These are phyloP conservation scores for Zapus hudsonius DNA, from an alignment of 2,113 vertebrate species.

Conservation along the genomic window DNA sequence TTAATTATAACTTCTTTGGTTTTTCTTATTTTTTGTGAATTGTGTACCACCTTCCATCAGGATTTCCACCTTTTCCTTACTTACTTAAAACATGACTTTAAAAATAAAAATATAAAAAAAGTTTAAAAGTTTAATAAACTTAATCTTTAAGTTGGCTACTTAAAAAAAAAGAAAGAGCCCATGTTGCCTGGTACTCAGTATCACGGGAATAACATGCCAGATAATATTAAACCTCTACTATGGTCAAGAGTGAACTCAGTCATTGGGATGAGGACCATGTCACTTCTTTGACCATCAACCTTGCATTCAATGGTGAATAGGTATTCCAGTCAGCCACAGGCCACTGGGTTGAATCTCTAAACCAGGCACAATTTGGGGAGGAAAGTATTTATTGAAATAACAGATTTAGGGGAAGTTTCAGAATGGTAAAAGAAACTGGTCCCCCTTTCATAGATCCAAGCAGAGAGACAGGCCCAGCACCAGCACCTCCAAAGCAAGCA, in stretches of 20 bases:
- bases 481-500: too few relatives aligned
- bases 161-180: too few relatives aligned
- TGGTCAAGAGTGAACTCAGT: not conserved
- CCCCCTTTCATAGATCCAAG: too few relatives aligned
- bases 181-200: not conserved
- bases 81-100: not conserved
- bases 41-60: not conserved
- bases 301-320: accelerated
- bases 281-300: not conserved
- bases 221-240: too few relatives aligned
- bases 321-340: too few relatives aligned
- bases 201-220: not conserved
- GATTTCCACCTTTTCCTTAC: conserved; percentile 6
- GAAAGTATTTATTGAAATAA: too few relatives aligned
- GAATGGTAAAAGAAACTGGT: too few relatives aligned
- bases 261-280: not conserved
- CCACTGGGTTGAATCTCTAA: too few relatives aligned
- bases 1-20: not conserved
- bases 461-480: too few relatives aligned
- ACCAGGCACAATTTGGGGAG: too few relatives aligned
- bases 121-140: not conserved
- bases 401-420: too few relatives aligned
- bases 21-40: not conserved
- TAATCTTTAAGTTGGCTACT: not conserved
- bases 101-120: not conserved